Conservation (phyloP, 2,888 invertebrate species). For the Osedax frankpressi region DNA sequence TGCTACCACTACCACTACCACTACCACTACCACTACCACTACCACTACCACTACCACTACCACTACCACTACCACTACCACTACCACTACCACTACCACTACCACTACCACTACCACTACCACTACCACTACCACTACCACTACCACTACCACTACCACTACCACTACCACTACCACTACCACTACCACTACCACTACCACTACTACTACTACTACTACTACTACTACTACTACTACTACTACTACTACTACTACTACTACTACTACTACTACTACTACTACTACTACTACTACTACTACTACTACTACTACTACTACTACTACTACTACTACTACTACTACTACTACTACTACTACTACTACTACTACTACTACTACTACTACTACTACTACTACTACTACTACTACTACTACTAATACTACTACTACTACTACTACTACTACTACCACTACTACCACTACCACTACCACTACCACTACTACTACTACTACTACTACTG, state of each 20-base stretch:
- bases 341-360: background rate
- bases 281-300: background rate
- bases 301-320: constrained; percentile 3
- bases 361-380: background rate
- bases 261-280: background rate
- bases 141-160: background rate
- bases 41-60: too few species aligned
- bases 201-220: background rate
- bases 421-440: too few species aligned
- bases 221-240: background rate
- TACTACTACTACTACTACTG: background rate
- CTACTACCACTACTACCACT: too few species aligned
- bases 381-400: constrained; percentile 1
- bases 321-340: constrained; percentile 1
- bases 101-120: constrained; percentile 8
- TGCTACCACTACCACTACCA: constrained; percentile 3
- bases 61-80: constrained; percentile 7
- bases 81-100: constrained; percentile 8
- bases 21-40: constrained; percentile 6
- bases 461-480: constrained; percentile 1
- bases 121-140: constrained; percentile 5
- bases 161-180: constrained; percentile 3
- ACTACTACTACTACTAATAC: too few species aligned
- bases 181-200: background rate
- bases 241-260: background rate